These are phyloP conservation scores for Drosophila ohnishii DNA, from an alignment of 1,140 invertebrate species.

Conservation along the genomic window DNA sequence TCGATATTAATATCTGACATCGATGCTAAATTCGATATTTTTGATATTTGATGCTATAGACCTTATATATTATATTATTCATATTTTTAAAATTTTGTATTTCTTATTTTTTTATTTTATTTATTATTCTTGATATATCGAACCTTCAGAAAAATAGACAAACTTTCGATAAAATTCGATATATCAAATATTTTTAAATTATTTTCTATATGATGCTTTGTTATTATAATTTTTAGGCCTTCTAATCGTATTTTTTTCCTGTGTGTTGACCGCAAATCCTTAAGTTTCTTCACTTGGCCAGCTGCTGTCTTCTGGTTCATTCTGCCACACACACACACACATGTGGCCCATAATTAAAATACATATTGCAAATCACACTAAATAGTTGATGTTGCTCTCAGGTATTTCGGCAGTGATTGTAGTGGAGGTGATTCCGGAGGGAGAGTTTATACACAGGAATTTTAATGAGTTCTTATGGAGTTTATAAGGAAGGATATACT, in stretches of 20 bases:
- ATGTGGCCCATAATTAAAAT: conserved; percentile 67
- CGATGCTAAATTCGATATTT: too few relatives aligned
- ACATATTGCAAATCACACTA: conserved; percentile 64
- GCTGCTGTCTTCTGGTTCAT: conserved; percentile 29
- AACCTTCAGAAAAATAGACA: too few relatives aligned
- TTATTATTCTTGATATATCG: too few relatives aligned
- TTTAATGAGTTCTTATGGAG: conserved; percentile 29
- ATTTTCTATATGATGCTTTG: too few relatives aligned
- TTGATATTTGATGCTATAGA: too few relatives aligned
- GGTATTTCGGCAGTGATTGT: conserved; percentile 48
- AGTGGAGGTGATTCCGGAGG: conserved; percentile 4
- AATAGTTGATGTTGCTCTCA: conserved; percentile 47
- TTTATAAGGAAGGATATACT: conserved; percentile 5
- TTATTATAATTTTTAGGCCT: neutral
- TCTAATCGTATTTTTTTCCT: neutral
- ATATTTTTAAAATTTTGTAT: too few relatives aligned
- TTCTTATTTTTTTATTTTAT: too few relatives aligned
- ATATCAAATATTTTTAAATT: too few relatives aligned
- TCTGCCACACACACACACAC: conserved; percentile 16
- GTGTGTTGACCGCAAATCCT: conserved; percentile 18
- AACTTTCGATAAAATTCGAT: too few relatives aligned
- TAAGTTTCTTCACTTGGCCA: conserved; percentile 21
- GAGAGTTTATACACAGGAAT: conserved; percentile 9
- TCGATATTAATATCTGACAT: too few relatives aligned
- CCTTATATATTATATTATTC: too few relatives aligned